Base-by-base conservation (phyloP, 1,140 invertebrate species). In the Drosophila saltans region DNA sequence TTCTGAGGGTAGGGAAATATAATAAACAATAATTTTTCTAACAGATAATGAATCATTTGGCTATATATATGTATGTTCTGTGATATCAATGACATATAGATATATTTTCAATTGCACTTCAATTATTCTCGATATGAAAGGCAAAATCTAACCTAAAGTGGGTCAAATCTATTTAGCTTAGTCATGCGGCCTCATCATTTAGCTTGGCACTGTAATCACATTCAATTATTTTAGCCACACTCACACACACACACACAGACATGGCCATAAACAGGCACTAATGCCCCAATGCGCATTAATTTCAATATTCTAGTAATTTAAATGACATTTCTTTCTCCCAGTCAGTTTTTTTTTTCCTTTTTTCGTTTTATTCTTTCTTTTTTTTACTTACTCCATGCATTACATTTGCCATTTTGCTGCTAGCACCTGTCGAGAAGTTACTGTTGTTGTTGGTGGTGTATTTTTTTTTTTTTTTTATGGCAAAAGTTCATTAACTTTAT, bases 401-500 rank as follows among this genome's bases (percentile, higher is more conserved):
- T 33, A 24, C 28, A 41, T 8, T 30, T 59, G 39, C 57, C 74
- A 69, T 75, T 81, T 41, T 24, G 40, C 24, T 57, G 45, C 66
- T 68, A 69, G 43, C 61, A 62, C 60, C 60, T 62, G 60, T 28
- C 59, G 26, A 43, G 30, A 43, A 26, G 45, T 2, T 24, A 21
- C 21, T 24, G 45, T 26, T 52, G 45, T 9, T 52, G 45, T 52
- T 52, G 45, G 56, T 75, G 41, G 36, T 26, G 33, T 36, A 4
- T 16, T 64, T 48, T 48, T 78, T 52, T 48, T 48, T 78, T 52
- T 45, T 78, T 58, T 62, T 52, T 56, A 55, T 59, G 43, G 45
- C 60, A 52, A 65, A 73, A 79, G 68, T 89, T 84, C 85, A 88
- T 88, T 84, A 88, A 78, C 69, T 84, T 84, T 79, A 89, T 89